Percentiles rank a stretch among this genome's conserved stretches.
Conservation (phyloP, 1,140 invertebrate species). For the Stegodyphus mimosarum region DNA sequence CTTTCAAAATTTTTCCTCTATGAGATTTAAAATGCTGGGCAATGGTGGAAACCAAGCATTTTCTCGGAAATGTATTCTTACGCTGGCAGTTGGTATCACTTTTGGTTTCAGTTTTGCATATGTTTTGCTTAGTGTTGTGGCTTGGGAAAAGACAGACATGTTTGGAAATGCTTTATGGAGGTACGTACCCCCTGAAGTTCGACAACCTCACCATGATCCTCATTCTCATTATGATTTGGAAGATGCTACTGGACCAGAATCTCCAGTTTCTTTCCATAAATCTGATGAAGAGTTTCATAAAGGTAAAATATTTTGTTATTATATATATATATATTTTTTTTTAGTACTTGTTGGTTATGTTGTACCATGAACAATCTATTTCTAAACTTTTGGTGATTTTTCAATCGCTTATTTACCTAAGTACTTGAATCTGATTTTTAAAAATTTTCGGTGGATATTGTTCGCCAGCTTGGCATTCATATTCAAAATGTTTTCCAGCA, state of each 20-base stretch:
- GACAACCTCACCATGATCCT: constrained; percentile 69
- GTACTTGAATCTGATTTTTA: too few species aligned
- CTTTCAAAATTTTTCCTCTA: too few species aligned
- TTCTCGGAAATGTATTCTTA: constrained; percentile 63
- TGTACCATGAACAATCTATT: too few species aligned
- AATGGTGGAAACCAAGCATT: constrained; percentile 27
- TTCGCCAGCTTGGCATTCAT: too few species aligned
- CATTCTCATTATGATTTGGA: constrained; percentile 74
- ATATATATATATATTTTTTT: too few species aligned
- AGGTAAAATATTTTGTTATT: constrained; percentile 64
- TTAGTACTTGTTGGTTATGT: too few species aligned
- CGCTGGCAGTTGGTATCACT: constrained; percentile 66
- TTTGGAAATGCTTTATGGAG: constrained; percentile 32
- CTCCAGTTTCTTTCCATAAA: constrained; percentile 70
- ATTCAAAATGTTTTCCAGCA: too few species aligned
- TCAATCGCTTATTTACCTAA: too few species aligned
- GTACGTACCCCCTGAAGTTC: background rate
- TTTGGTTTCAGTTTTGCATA: constrained; percentile 70
- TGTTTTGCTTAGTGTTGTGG: constrained; percentile 65
- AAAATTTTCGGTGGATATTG: too few species aligned
- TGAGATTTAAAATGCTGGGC: constrained; percentile 23
- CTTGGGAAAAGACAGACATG: constrained; percentile 62
- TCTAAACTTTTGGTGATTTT: too few species aligned
- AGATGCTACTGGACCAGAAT: constrained; percentile 70
- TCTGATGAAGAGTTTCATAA: constrained; percentile 74